phyloP scores from a whole-genome alignment of 2,888 invertebrate genomes.

The Vannuccia rotundouncinata region DNA sequence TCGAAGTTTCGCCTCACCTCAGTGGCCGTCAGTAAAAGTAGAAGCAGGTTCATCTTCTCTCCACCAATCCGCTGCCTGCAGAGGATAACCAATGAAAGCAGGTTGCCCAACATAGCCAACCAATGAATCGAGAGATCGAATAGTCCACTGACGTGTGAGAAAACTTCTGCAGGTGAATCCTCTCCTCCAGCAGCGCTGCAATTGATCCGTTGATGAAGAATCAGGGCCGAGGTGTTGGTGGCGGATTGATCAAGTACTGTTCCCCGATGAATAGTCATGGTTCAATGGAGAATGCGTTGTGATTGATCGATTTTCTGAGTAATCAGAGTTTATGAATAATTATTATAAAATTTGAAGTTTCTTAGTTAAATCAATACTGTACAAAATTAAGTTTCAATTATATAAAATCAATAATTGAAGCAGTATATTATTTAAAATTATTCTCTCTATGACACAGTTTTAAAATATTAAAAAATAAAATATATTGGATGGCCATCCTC shows the following conservation, averaged over 20 bases:
- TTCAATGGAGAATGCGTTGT: no score
- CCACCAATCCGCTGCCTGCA: neutral
- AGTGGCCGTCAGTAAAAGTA: neutral
- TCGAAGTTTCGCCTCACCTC: no score
- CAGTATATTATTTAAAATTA: no score
- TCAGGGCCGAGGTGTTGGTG: neutral
- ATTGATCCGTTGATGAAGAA: neutral
- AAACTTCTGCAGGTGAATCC: neutral
- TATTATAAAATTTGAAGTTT: no score
- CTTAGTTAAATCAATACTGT: no score
- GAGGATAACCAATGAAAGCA: neutral
- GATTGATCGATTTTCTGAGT: no score
- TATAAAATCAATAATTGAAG: no score
- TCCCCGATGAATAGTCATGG: neutral
- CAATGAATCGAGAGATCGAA: neutral
- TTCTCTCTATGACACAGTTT: no score
- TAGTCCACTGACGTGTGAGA: neutral
- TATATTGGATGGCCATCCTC: no score
- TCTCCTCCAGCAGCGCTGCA: neutral
- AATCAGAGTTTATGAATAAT: no score
- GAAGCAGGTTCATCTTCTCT: neutral
- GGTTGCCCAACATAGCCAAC: neutral
- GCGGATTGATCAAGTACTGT: neutral
- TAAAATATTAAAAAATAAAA: no score
- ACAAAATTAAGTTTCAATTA: no score